Percentiles rank a stretch among this genome's conserved stretches.
These are phyloP conservation scores for Mustela nigripes DNA, from an alignment of 2,113 vertebrate genomes.

Conservation along the genomic window DNA sequence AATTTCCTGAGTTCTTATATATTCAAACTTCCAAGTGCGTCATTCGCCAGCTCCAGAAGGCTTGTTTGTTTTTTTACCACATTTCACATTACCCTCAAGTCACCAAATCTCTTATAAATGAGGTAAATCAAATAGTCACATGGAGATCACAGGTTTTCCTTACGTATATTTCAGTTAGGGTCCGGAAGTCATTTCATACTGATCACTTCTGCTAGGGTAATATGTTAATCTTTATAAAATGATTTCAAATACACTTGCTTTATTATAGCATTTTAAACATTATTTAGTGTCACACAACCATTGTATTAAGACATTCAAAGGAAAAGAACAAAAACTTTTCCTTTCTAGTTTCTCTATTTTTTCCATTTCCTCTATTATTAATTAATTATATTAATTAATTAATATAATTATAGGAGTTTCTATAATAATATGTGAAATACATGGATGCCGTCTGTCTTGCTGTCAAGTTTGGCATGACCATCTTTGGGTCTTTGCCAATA, in stretches of 20 bases:
- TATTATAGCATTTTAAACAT: background rate
- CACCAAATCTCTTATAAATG: background rate
- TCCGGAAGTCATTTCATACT: background rate
- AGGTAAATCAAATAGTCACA: background rate
- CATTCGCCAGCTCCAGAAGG: background rate
- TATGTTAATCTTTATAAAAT: background rate
- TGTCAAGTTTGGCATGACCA: background rate
- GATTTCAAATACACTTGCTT: background rate
- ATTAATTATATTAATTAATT: too few species aligned
- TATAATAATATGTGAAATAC: background rate
- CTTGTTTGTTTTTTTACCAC: background rate
- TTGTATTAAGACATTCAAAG: background rate
- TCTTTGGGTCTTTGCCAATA: conserved; percentile 2
- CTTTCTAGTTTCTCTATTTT: background rate
- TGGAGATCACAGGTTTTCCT: background rate
- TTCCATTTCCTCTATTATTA: background rate
- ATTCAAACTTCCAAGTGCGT: background rate
- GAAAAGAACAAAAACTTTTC: background rate
- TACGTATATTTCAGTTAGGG: background rate
- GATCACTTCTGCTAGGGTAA: background rate
- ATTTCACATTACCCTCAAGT: background rate
- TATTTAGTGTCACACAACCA: background rate
- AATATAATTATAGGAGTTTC: too few species aligned
- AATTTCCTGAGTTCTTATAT: background rate
- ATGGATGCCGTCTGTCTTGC: background rate